Percentiles rank a stretch among this genome's conserved stretches.
Evolutionary conservation across 2,888 invertebrate species (phyloP).

Genomic region (Apamea crenata): DNA sequence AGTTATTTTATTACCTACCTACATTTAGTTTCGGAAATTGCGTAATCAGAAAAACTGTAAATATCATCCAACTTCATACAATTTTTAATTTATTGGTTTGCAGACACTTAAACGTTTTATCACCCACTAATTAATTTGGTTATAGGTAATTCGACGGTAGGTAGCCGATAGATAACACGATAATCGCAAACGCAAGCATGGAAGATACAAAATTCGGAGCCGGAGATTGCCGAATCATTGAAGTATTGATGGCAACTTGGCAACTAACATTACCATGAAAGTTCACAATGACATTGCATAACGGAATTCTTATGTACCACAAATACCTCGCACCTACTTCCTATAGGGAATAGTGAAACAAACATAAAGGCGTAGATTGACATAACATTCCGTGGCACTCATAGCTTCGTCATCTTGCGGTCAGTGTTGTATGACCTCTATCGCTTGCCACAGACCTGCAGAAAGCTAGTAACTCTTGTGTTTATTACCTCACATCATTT

Average conservation of each 20-base stretch:
- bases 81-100: background rate
- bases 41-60: background rate
- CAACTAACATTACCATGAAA: conserved; percentile 20
- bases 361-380: conserved; percentile 38
- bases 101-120: background rate
- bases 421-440: conserved; percentile 46
- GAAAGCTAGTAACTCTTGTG: conserved; percentile 14
- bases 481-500: background rate
- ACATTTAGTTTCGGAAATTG: no score
- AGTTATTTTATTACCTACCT: background rate
- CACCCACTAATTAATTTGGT: background rate
- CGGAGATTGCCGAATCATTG: conserved; percentile 16
- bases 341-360: conserved; percentile 26
- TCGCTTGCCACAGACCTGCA: conserved; percentile 27
- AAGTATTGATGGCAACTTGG: conserved; percentile 27
- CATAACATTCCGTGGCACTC: conserved; percentile 43
- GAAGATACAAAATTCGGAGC: background rate
- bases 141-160: background rate
- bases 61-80: background rate
- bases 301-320: conserved; percentile 36
- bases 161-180: background rate
- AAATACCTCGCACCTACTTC: conserved; percentile 10
- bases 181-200: background rate
- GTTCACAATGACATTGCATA: conserved; percentile 37
- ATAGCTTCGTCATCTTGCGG: conserved; percentile 60